Evolutionary conservation across 2,888 invertebrate genomes (phyloP), one percentile per base, ranked within the genome.

Genomic region (Ormyrus pomaceus): DNA sequence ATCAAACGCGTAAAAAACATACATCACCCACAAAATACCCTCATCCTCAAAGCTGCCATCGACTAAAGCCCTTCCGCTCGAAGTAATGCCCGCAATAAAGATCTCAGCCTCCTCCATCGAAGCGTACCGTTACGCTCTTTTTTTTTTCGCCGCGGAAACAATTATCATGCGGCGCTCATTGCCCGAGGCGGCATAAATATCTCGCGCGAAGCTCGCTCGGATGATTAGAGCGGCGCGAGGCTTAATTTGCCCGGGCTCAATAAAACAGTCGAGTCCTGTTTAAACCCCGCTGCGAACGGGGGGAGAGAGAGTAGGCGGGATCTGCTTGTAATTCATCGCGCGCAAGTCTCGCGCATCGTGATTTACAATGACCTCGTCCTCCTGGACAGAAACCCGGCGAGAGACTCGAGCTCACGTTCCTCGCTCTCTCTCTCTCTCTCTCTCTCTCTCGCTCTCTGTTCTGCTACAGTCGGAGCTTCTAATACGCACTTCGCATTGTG

Each of bases 241-340:
- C 55, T 69, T 69, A 69, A 69, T 69, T 46, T 48, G 48, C 48
- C 11, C 64, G 48, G 34, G 9, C 8, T 56, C 65, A 68, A 82
- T 83, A 79, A 82, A 83, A 81, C 81, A 82, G 81, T 81, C 71
- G 9, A 74, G 13, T 10, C 10, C 51, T 19, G 8, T 46, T 53
- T 11, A 51, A 46, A 13, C 50, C 48, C 56, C 6, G n/a, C 11
- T 51, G 50, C 46, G 56, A 58, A 69, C 11, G 72, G 7, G 51
- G 3, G 34, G 8, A 8, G 34, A 53, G 11, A 66, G 34, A 50
- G 66, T 10, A 11, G 51, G 66, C 34, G 64, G 45, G 64, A 48
- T 5, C 8, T 73, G 82, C 81, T 86, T 85, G 84, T 83, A 85
- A 87, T 86, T 86, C 86, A 84, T 80, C 79, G 75, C 83, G 83